Evolutionary conservation across 1,140 invertebrate genomes (phyloP).

Genomic region (Hetaerina americana): DNA sequence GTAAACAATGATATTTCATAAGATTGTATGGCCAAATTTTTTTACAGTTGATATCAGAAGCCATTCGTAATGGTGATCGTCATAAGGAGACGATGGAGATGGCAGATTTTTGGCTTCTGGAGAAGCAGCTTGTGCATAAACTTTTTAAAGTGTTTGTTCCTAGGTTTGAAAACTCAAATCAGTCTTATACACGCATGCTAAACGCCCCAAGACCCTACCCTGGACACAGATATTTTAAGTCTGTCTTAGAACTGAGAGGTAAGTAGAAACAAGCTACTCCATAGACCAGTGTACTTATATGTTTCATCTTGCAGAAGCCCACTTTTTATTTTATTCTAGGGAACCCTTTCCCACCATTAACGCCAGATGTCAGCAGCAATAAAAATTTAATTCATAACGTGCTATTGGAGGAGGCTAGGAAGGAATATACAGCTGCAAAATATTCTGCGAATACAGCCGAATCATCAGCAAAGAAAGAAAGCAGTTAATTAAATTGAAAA

Average conservation of each 20-base stretch:
- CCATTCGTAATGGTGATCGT: slow-evolving; percentile 69
- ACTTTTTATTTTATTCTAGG: not conserved
- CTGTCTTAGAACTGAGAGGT: slow-evolving; percentile 68
- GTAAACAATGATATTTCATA: not conserved
- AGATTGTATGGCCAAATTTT: slow-evolving; percentile 14
- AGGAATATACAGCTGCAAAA: slow-evolving; percentile 28
- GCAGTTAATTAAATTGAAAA: no score
- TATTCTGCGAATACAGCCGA: not conserved
- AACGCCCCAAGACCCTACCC: slow-evolving; percentile 50
- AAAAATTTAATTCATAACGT: slow-evolving; percentile 54
- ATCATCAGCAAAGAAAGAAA: no score
- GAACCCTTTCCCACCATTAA: slow-evolving; percentile 40
- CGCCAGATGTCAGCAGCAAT: slow-evolving; percentile 38
- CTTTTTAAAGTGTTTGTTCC: slow-evolving; percentile 85
- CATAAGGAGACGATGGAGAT: slow-evolving; percentile 77
- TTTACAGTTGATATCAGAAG: slow-evolving; percentile 78
- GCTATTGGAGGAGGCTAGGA: slow-evolving; percentile 54
- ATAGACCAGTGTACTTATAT: not conserved
- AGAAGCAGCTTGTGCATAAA: slow-evolving; percentile 83
- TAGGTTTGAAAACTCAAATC: slow-evolving; percentile 54
- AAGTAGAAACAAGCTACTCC: not conserved
- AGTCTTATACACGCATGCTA: slow-evolving; percentile 58
- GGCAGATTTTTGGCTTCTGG: slow-evolving; percentile 76
- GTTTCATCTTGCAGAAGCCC: not conserved
- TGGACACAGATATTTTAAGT: slow-evolving; percentile 33